A percentile compares a stretch with the other conserved stretches of the same genome.
Conservation (phyloP, 2,888 invertebrate species). For the Drosophila birchii region DNA sequence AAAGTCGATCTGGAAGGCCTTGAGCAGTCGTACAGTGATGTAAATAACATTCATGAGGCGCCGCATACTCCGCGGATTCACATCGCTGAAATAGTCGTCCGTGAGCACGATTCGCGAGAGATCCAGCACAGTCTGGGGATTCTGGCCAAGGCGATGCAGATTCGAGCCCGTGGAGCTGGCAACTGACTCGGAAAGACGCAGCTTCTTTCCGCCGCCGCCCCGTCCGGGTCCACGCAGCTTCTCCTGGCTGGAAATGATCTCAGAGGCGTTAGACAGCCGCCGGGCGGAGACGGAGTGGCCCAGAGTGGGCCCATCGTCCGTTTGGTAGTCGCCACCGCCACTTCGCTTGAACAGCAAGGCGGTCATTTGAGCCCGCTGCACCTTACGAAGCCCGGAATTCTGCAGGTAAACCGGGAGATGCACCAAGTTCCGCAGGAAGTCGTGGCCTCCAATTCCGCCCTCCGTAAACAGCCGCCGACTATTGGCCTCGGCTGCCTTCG, state of each 20-base stretch:
- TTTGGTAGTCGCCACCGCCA: constrained; percentile 82
- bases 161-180: constrained; percentile 96
- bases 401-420: constrained; percentile 99
- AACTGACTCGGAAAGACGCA: constrained; percentile 94
- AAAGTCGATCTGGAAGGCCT: constrained; percentile 99
- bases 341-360: constrained; percentile 86
- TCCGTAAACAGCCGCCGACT: constrained; percentile 94
- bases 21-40: constrained; percentile 96
- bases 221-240: constrained; percentile 87
- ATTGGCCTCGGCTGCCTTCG: constrained; percentile 97
- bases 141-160: constrained; percentile 90
- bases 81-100: constrained; percentile 99
- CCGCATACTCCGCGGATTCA: constrained; percentile 98
- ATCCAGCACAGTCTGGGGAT: constrained; percentile 86
- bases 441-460: constrained; percentile 94
- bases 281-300: constrained; percentile 88
- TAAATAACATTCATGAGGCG: constrained; percentile 98
- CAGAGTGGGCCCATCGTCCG: constrained; percentile 82
- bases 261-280: constrained; percentile 91
- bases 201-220: constrained; percentile 87
- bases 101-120: constrained; percentile 93
- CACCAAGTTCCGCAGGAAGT: constrained; percentile 97
- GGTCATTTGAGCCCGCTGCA: constrained; percentile 93
- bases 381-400: constrained; percentile 96
- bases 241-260: constrained; percentile 92